Evolutionary conservation across 2,888 invertebrate genomes (phyloP), one percentile per base, ranked within the genome.

Genomic region (Plebejus anna): DNA sequence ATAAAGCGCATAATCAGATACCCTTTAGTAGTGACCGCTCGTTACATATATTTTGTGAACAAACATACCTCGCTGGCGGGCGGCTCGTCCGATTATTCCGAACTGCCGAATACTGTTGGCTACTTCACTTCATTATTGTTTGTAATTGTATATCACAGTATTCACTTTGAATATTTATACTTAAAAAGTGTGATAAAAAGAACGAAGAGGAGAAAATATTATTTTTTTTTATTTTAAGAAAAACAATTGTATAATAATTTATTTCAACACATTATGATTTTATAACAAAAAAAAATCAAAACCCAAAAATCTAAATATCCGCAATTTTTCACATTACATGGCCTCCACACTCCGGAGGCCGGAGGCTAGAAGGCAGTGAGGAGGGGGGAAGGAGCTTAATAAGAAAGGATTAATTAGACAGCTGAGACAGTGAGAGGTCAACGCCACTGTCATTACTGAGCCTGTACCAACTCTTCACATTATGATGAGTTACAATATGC

Each of bases 401-500:
- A 78, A 80, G 79, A 78, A 79, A 76, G 78, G 80, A 79, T 80
- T 78, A 80, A 80, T 80, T 79, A 78, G 78, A 79, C 72, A 77
- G 75, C 75, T 51, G 70, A 76, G 77, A 76, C 42, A 7, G 9
- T 42, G 42, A 42, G 42, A 42, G 77, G 75, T 70, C 55, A 78
- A 70, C 42, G 22, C 59, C 59, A 78, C 47, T 32, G 1, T 32
- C 32, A 32, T 1, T 32, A 32, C 32, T 72, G 22, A 61, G 28
- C 51, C 72, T 13, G 70, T 38, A 71, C 7, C 22, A 71, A 71
- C n/a, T 71, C 36, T 1, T 36, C 6, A 6, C 38, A 42, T 42
- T 42, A 3, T 71, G 7, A 42, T 71, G n/a, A 70, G 16, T 36
- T 36, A 16, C 70, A 9, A 22, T n/a, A 32, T 32, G 7, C 7